Evolutionary conservation across 2,888 invertebrate genomes (phyloP).

Genomic region (Bombylius major): DNA sequence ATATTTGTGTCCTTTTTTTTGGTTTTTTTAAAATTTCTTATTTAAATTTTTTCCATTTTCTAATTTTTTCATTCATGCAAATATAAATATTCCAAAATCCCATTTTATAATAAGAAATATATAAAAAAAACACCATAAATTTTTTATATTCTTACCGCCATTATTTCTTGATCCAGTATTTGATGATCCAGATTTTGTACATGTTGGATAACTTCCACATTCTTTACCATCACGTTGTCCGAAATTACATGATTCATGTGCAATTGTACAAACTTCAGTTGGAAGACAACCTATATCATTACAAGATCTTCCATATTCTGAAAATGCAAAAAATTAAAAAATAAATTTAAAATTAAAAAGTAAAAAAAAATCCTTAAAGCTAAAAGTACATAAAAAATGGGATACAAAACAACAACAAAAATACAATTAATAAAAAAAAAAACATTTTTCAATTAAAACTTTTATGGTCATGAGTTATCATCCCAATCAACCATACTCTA

Average conservation of each 20-base stretch:
- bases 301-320: constrained; percentile 68
- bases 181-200: constrained; percentile 31
- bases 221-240: constrained; percentile 42
- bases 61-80: too few relatives aligned
- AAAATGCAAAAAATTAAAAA: constrained; percentile 13
- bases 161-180: not conserved
- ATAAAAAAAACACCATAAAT: not conserved
- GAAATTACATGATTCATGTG: constrained; percentile 49
- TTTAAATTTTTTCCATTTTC: too few relatives aligned
- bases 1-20: too few relatives aligned
- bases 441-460: not conserved
- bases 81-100: too few relatives aligned
- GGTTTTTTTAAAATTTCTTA: too few relatives aligned
- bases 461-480: not conserved
- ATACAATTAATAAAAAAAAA: not conserved
- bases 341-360: not conserved
- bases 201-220: constrained; percentile 57
- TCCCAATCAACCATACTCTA: not conserved
- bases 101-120: too few relatives aligned
- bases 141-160: not conserved
- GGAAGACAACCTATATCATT: constrained; percentile 64
- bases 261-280: constrained; percentile 51
- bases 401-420: not conserved
- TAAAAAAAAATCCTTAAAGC: not conserved
- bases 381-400: too few relatives aligned